Conservation (phyloP, 64 coral and sea anemone species). For the Anthopleura sola region DNA sequence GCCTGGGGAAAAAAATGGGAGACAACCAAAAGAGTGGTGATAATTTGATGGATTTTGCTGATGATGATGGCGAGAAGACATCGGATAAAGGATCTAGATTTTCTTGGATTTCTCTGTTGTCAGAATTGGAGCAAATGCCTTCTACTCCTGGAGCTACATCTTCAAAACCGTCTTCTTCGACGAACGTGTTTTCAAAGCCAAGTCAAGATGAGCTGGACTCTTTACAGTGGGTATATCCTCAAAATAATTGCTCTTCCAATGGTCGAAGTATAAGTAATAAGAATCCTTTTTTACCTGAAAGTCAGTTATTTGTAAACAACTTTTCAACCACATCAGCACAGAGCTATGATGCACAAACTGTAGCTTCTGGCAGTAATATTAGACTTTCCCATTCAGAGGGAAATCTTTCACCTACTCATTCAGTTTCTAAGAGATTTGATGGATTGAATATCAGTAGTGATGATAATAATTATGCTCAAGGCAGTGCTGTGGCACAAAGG, state of each 20-base stretch:
- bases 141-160: background rate
- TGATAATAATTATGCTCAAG: background rate
- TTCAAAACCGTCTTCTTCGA: constrained; percentile 1
- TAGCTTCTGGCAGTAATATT: background rate
- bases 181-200: background rate
- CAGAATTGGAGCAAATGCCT: constrained; percentile 15
- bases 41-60: constrained; percentile 70
- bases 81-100: background rate
- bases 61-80: constrained; percentile 56
- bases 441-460: background rate
- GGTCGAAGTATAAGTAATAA: background rate
- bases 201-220: constrained; percentile 7
- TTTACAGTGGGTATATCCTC: background rate
- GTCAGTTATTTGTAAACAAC: background rate
- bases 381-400: constrained; percentile 4
- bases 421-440: background rate
- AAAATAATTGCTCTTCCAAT: background rate
- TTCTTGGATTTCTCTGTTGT: constrained; percentile 63
- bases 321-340: background rate
- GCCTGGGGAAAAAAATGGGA: constrained; percentile 2
- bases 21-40: background rate
- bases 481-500: background rate
- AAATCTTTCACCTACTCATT: background rate
- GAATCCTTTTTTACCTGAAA: background rate
- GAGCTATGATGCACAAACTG: background rate